Percentiles rank a stretch among this genome's conserved stretches.
Evolutionary conservation across 2,888 invertebrate genomes (phyloP).

Genomic region (Isotomurus palustris): DNA sequence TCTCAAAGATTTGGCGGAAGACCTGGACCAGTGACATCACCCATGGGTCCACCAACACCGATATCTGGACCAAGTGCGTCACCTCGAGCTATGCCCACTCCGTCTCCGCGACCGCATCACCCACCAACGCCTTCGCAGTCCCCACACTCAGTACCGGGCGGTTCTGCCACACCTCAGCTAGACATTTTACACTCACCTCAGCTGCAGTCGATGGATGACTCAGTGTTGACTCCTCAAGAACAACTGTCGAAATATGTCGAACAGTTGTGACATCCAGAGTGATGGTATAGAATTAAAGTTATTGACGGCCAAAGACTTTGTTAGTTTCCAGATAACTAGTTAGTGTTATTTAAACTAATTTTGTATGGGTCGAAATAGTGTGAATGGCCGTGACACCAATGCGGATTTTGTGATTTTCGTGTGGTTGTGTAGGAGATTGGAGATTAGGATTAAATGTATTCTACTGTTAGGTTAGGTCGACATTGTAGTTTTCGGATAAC

Average conservation of each 20-base stretch:
- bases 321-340: conserved; percentile 14
- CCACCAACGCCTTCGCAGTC: conserved; percentile 44
- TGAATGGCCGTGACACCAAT: background rate
- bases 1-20: conserved; percentile 43
- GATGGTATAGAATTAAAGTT: conserved; percentile 31
- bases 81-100: conserved; percentile 44
- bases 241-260: conserved; percentile 93
- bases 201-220: conserved; percentile 60
- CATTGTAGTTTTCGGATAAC: no score
- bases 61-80: conserved; percentile 46
- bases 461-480: no score
- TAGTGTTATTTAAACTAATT: background rate
- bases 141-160: conserved; percentile 45
- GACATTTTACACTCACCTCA: conserved; percentile 53
- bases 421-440: conserved; percentile 9
- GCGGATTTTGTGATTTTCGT: conserved; percentile 10
- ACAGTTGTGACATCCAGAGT: conserved; percentile 62
- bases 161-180: conserved; percentile 45
- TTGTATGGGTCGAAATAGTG: background rate
- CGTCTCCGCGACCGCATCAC: conserved; percentile 45
- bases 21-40: conserved; percentile 43
- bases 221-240: conserved; percentile 84
- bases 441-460: background rate
- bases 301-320: conserved; percentile 36
- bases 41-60: conserved; percentile 46